Conservation (phyloP, 1,140 invertebrate genomes). For the Drosophila punjabiensis region DNA sequence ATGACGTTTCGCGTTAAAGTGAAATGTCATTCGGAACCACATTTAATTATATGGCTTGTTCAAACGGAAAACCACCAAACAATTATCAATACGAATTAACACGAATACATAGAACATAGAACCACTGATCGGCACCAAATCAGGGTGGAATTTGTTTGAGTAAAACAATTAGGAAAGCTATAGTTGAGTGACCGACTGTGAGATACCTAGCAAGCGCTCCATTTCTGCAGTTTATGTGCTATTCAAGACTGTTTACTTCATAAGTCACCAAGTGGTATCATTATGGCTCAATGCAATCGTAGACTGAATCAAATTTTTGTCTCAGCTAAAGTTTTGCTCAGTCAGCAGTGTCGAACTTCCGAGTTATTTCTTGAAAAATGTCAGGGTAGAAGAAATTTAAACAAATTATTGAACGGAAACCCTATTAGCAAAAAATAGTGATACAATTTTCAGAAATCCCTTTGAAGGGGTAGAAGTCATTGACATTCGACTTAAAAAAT, state of each 20-base stretch:
- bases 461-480: too few species aligned
- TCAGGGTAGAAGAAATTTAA: not conserved
- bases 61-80: not conserved
- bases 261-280: not conserved
- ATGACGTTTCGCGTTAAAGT: not conserved
- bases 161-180: not conserved
- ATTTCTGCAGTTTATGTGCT: not conserved
- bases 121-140: not conserved
- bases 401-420: not conserved
- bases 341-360: constrained; percentile 1
- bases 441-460: not conserved
- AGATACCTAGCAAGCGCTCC: not conserved
- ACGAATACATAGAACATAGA: not conserved
- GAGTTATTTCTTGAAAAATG: not conserved
- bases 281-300: not conserved
- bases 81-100: not conserved
- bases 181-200: not conserved
- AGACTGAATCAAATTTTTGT: not conserved
- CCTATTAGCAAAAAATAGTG: not conserved
- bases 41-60: constrained; percentile 2
- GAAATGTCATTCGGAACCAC: not conserved
- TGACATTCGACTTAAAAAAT: not conserved
- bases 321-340: not conserved
- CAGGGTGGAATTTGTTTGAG: not conserved
- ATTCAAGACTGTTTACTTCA: not conserved